Evolutionary conservation across 2,797 vertebrate species (phyloP), one percentile per base, ranked within the genome.

Genomic region (Girardinus metallicus): DNA sequence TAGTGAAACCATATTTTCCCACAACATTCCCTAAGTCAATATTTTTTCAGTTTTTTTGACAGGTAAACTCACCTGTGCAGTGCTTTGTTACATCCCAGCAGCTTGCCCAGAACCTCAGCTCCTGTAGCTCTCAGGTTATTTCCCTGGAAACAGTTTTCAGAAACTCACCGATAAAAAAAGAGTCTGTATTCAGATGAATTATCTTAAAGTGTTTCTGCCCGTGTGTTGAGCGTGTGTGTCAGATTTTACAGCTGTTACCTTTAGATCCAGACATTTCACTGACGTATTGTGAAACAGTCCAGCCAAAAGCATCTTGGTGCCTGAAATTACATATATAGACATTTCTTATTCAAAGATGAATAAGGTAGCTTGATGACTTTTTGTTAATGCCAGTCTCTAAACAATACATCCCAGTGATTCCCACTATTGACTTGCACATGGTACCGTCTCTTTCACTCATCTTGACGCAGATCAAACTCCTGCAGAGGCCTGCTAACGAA

Each of bases 121-220:
- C 97, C 98, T 12, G 85, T 2, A 0, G 94, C 94, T 90, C 96
- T 96, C 77, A 99, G 93, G 87, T 99, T 99, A 87, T 99, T 99
- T 16, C 98, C 98, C 98, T 99, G 92, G 55, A 41, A 68, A 93
- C 16, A 71, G 23, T 75, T 21, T 44, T 4, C 43, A 82, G 77
- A 5, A 78, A 47, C 1, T 0, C 1, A 47, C 13, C 15, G 26
- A 75, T 18, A 34, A 0, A 2, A 0, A 2, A 0, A 51, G 6
- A 9, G 49, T 21, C 4, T 49, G 11, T 11, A 3, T 23, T 41
- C 1, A 62, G 44, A 81, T 43, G 0, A 55, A 77, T 44, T 8
- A 47, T 1, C 41, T 41, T 23, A 39, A 68, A 41, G 39, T 74
- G 21, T n/a, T 39, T 0, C 9, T 26, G 13, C 51, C 2, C 75